A percentile compares a stretch with the other conserved stretches of the same genome.
phyloP scores from a whole-genome alignment of 2,797 vertebrate genomes.

The Myotis daubentonii region DNA sequence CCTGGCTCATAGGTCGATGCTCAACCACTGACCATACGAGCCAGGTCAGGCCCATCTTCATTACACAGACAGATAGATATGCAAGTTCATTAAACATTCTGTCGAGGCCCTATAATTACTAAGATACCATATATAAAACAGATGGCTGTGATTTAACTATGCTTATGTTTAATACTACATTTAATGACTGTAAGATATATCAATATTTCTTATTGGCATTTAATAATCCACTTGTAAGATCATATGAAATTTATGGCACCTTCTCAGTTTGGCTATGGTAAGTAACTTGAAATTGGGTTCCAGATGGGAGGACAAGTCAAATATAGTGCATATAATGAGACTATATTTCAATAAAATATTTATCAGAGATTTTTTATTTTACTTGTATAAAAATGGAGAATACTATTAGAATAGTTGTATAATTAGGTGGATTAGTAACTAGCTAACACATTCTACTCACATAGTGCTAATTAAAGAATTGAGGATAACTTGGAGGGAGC shows the following conservation, averaged over 20 bases:
- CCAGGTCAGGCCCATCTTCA: background rate
- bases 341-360: slow-evolving; percentile 15
- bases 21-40: no score
- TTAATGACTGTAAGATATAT: slow-evolving; percentile 45
- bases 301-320: background rate
- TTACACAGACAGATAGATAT: background rate
- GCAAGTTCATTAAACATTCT: background rate
- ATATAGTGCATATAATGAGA: background rate
- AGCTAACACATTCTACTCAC: background rate
- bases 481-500: background rate
- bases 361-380: background rate
- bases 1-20: no score
- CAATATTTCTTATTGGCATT: slow-evolving; percentile 34
- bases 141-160: slow-evolving; percentile 38
- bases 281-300: slow-evolving; percentile 7
- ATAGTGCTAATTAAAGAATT: slow-evolving; percentile 14
- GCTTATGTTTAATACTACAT: slow-evolving; percentile 44
- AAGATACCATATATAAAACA: background rate
- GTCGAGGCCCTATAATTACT: background rate
- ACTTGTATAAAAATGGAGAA: background rate
- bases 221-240: slow-evolving; percentile 19
- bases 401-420: background rate
- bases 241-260: background rate
- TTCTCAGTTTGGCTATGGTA: background rate
- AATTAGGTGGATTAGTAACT: background rate